Evolutionary conservation across 2,113 vertebrate genomes (phyloP).

Genomic region (Athene cunicularia): DNA sequence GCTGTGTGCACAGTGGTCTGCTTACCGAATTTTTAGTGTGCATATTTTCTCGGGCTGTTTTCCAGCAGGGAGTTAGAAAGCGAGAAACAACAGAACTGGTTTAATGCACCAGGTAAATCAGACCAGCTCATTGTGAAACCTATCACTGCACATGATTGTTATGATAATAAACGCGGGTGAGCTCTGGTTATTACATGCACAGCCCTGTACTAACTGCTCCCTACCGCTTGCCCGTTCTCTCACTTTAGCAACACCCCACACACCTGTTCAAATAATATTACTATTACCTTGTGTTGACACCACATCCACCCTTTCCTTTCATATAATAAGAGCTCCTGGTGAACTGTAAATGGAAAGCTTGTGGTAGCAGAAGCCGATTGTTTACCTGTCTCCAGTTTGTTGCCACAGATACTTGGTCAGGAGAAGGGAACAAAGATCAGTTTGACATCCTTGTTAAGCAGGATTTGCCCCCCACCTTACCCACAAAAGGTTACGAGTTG

Average conservation of each 20-base stretch:
- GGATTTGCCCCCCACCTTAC: slow-evolving; percentile 68
- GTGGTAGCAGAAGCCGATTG: slow-evolving; percentile 62
- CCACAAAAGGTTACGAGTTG: slow-evolving; percentile 46
- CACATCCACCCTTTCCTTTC: slow-evolving; percentile 71
- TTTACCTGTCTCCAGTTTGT: slow-evolving; percentile 51
- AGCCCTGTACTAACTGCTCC: slow-evolving; percentile 67
- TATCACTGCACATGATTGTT: not conserved
- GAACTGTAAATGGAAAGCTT: slow-evolving; percentile 73
- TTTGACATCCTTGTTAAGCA: slow-evolving; percentile 81
- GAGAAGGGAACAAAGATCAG: slow-evolving; percentile 62
- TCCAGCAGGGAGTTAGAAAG: not conserved
- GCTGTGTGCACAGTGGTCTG: not conserved
- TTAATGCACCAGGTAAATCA: slow-evolving; percentile 8
- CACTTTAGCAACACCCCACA: slow-evolving; percentile 77
- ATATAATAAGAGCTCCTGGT: slow-evolving; percentile 74
- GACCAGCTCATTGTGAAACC: slow-evolving; percentile 43
- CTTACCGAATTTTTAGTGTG: not conserved
- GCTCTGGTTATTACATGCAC: slow-evolving; percentile 40
- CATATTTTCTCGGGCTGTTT: not conserved
- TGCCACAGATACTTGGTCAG: slow-evolving; percentile 61
- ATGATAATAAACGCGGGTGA: slow-evolving; percentile 1
- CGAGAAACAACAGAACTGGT: not conserved
- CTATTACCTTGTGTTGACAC: slow-evolving; percentile 72
- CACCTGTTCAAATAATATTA: slow-evolving; percentile 85
- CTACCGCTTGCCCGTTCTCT: slow-evolving; percentile 42